Evolutionary conservation across 2,797 vertebrate species (phyloP).

Genomic region (Phoxinus dragarum): DNA sequence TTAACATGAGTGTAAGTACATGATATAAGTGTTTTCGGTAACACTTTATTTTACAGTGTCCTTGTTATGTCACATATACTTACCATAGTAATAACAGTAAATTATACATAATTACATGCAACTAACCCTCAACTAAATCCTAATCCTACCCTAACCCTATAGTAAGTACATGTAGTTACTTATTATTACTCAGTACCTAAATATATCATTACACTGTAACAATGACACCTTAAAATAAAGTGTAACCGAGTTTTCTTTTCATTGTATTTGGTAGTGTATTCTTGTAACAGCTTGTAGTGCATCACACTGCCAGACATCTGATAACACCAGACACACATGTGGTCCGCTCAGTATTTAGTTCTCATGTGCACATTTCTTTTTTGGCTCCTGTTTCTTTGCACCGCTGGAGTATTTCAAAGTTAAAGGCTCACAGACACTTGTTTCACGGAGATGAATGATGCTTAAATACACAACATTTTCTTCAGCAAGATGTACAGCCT

Average conservation of each 20-base stretch:
- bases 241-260: background rate
- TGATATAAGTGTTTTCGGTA: background rate
- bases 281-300: background rate
- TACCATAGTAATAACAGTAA: too few species aligned
- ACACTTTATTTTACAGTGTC: too few species aligned
- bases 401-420: conserved; percentile 67
- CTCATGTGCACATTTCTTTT: background rate
- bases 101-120: too few species aligned
- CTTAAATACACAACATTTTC: conserved; percentile 68
- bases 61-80: too few species aligned
- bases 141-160: too few species aligned
- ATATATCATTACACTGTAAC: too few species aligned
- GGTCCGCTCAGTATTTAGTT: background rate
- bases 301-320: background rate
- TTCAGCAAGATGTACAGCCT: conserved; percentile 47
- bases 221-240: too few species aligned
- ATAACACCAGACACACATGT: conserved; percentile 7
- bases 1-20: background rate
- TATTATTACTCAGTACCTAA: too few species aligned
- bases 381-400: background rate
- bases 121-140: too few species aligned
- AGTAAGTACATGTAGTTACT: too few species aligned
- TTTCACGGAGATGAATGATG: conserved; percentile 65
- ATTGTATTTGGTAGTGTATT: background rate
- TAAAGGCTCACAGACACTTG: conserved; percentile 66